Evolutionary conservation across 1,140 invertebrate species (phyloP).

Genomic region (Semibalanus balanoides): DNA sequence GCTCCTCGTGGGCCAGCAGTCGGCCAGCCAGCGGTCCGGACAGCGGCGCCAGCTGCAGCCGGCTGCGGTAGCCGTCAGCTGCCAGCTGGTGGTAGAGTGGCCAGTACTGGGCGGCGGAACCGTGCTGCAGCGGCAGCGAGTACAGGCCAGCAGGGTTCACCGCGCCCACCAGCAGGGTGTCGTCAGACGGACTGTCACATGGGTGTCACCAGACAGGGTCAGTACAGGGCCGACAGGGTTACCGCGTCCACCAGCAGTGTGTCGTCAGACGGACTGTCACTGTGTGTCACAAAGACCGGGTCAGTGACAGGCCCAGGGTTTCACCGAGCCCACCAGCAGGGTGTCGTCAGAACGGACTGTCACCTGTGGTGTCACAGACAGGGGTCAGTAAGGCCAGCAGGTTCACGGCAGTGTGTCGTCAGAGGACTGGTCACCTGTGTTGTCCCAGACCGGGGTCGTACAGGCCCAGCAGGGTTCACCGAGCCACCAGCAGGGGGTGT

Average conservation of each 20-base stretch:
- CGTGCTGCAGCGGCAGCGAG: conserved; percentile 12
- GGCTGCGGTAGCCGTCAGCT: not conserved
- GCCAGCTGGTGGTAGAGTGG: not conserved
- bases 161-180: conserved; percentile 16
- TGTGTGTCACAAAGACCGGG: no score
- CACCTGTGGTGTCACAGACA: no score
- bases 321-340: no score
- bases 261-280: no score
- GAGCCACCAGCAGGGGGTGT: conserved; percentile 16
- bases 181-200: conserved; percentile 7
- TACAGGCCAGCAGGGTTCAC: conserved; percentile 18
- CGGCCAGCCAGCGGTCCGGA: not conserved
- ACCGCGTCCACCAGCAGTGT: no score
- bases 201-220: no score
- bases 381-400: no score
- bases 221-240: no score
- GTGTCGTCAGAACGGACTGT: conserved; percentile 11
- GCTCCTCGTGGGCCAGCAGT: conserved; percentile 16
- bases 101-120: not conserved
- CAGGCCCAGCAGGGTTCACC: conserved; percentile 15
- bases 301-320: no score
- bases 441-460: no score
- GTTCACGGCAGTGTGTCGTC: no score
- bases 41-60: not conserved
- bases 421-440: no score